Percentiles rank a stretch among this genome's conserved stretches.
These are phyloP conservation scores for Macrobrachium nipponense DNA, from an alignment of 1,140 invertebrate species.

Conservation along the genomic window DNA sequence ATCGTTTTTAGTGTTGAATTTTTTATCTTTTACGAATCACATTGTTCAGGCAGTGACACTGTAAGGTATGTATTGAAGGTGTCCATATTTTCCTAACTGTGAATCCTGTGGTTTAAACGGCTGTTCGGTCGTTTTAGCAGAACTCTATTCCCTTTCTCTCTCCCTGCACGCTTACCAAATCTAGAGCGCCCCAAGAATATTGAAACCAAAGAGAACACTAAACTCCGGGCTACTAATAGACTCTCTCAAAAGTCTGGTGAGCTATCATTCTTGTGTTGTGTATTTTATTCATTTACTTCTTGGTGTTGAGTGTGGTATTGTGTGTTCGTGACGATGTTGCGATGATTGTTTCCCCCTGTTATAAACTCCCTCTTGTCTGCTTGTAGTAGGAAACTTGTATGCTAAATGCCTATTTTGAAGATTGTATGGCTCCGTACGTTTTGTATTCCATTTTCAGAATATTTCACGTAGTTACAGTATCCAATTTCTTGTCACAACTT, in stretches of 20 bases:
- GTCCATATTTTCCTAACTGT: neutral
- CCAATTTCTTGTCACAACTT: no score
- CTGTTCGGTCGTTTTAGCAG: neutral
- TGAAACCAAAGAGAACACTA: constrained; percentile 52
- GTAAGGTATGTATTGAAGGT: neutral
- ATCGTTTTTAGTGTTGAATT: no score
- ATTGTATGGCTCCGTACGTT: no score
- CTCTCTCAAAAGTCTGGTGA: constrained; percentile 60
- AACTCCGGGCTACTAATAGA: constrained; percentile 55
- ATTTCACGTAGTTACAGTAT: no score
- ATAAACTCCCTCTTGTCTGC: no score
- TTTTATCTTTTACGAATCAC: no score
- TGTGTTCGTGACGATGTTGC: neutral
- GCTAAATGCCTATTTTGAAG: no score
- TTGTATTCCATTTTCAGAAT: no score
- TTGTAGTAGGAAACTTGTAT: no score
- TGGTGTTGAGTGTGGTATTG: neutral
- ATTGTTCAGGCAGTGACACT: neutral
- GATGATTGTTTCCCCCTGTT: no score
- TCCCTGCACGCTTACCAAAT: constrained; percentile 40
- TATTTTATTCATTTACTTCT: constrained; percentile 4
- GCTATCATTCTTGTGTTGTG: constrained; percentile 4
- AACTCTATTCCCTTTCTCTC: constrained; percentile 18
- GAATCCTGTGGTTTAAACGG: neutral
- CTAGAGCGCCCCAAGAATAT: constrained; percentile 56